Evolutionary conservation across 2,888 invertebrate species (phyloP), one percentile per base, ranked within the genome.

Genomic region (Cosmia trapezina): DNA sequence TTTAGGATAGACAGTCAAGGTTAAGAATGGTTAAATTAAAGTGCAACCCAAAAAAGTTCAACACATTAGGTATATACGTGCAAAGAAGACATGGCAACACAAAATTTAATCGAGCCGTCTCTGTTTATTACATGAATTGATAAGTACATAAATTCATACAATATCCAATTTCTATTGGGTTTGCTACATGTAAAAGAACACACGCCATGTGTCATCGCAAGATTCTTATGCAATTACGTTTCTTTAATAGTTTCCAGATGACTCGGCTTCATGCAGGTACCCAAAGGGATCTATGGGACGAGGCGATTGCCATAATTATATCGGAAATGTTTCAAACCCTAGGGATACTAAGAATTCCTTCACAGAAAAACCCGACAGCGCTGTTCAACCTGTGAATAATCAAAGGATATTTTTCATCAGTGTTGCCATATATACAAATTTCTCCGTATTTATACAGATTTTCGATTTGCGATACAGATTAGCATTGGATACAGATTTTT

Each of bases 291-390:
- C 14, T 12, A 45, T 3, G 37, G 22, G 33, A 49, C 8, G 49
- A 43, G 41, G 5, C 11, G 45, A 41, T 47, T 53, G 11, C 19
- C 17, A 51, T 75, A 6, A 68, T 17, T 57, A n/a, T 57, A 37
- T 60, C 19, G 37, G 3, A 47, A 8, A 49, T 45, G 19, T 53
- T 56, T 54, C 12, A 71, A 72, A 61, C 49, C 8, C 28, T 28
- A 49, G 22, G 19, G 51, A 49, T 73, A 65, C 73, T 47, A 47
- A 73, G 73, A 78, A 77, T 19, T 33, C 51, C n/a, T 11, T 57
- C 17, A 7, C 57, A 73, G 56, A 78, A 78, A 77, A 77, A 77
- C 79, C 73, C 76, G 37, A 76, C 43, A 43, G 2, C 28, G 8
- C 12, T 17, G 9, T 37, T n/a, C 43, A 54, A 49, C 54, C 17